phyloP scores from a whole-genome alignment of 2,113 vertebrate genomes.

The Elephantulus edwardii region DNA sequence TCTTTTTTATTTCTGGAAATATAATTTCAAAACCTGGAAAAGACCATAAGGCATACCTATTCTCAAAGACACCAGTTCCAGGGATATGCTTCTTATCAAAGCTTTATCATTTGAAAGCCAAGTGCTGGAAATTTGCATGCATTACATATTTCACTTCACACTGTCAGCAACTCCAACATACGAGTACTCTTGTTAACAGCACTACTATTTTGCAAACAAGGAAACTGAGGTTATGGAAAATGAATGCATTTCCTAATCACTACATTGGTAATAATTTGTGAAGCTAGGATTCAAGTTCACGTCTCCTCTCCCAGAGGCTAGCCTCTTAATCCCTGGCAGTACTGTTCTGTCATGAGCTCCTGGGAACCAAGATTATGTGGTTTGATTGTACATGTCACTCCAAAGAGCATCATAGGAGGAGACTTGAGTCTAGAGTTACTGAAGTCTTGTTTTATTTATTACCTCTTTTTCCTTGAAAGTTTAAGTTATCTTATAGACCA shows the following conservation, averaged over 20 bases:
- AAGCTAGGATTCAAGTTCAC: not conserved
- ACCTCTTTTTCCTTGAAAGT: not conserved
- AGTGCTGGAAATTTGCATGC: not conserved
- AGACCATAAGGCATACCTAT: not conserved
- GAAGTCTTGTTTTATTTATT: not conserved
- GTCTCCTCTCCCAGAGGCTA: not conserved
- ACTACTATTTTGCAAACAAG: not conserved
- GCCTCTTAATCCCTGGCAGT: not conserved
- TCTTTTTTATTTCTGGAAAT: too few species aligned
- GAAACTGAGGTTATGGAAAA: not conserved
- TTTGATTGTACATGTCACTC: not conserved
- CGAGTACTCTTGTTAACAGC: not conserved
- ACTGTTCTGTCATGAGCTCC: not conserved
- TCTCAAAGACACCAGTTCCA: not conserved
- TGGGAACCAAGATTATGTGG: not conserved
- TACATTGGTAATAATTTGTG: not conserved
- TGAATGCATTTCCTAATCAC: not conserved
- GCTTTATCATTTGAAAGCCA: not conserved
- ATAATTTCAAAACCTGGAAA: not conserved
- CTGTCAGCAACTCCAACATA: not conserved
- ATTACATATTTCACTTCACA: not conserved
- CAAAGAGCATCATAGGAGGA: not conserved
- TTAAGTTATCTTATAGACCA: not conserved
- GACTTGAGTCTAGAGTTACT: not conserved
- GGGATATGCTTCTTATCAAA: slow-evolving; percentile 1